Conservation (phyloP, 2,113 vertebrate species). For the Equus przewalskii region DNA sequence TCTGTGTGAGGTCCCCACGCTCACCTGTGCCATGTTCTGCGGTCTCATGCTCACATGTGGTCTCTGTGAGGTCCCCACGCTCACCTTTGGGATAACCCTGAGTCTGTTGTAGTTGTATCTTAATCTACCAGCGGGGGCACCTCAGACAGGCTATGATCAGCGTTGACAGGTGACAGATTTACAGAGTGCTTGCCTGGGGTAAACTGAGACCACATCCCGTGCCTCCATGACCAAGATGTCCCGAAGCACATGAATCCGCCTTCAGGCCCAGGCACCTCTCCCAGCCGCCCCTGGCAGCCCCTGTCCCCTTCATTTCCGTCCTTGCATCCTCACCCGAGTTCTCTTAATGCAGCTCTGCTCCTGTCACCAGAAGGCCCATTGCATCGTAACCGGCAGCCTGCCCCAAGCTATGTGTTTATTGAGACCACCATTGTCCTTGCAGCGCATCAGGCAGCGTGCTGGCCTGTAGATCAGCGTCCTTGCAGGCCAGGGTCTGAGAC, state of each 20-base stretch:
- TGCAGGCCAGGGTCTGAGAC: background rate
- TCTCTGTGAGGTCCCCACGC: background rate
- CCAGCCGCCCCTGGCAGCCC: background rate
- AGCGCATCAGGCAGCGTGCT: background rate
- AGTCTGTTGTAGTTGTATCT: too few relatives aligned
- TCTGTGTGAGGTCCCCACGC: background rate
- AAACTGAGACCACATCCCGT: background rate
- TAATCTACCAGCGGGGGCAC: background rate
- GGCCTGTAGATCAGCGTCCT: background rate
- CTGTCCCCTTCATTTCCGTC: background rate
- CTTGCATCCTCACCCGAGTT: background rate
- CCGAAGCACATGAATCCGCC: background rate
- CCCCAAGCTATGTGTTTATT: background rate
- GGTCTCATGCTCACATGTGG: background rate
- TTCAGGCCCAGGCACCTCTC: background rate
- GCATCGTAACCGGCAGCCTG: too few relatives aligned
- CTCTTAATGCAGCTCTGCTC: background rate
- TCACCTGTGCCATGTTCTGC: background rate
- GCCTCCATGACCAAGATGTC: background rate
- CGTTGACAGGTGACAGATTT: background rate
- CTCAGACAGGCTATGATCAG: fast-evolving
- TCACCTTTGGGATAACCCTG: background rate
- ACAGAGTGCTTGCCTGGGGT: background rate
- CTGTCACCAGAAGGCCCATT: background rate
- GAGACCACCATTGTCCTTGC: background rate